Evolutionary conservation across 2,113 vertebrate species (phyloP), one percentile per base, ranked within the genome.

Genomic region (Bambusicola thoracicus): DNA sequence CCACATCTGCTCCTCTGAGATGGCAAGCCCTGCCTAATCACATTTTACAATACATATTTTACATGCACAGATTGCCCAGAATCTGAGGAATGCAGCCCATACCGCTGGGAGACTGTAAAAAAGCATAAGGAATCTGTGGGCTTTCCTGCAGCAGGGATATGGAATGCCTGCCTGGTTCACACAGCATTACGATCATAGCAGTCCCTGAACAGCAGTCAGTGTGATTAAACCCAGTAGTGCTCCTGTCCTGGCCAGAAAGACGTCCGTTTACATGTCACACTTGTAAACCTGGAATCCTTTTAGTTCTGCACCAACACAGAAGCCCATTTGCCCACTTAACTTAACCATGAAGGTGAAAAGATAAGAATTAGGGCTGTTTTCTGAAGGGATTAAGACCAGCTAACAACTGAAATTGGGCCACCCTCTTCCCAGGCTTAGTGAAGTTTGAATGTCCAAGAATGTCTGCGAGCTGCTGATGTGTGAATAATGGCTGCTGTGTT

Each of bases 1-100:
- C n/a, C 61, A 83, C 87, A 95, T 91, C 75, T 95, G 95, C 70
- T 92, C 38, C 73, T 55, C 56, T 65, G 78, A 21, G 3, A 77
- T 2, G 0, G 2, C 24, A 91, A 73, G 69, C 82, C 61, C 56
- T 72, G 85, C 69, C 73, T 51, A 76, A 81, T 75, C 79, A 69
- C 68, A 83, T 93, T 95, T 90, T 93, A 73, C 72, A 91, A 89
- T 77, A 68, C 7, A 12, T 91, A 90, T 86, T 94, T 88, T 94
- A 80, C 66, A 94, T 83, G 40, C 77, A 90, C 3, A 20, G 72
- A 93, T 94, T 94, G 92, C 90, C 90, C 30, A 86, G 87, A 97
- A 94, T 91, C 83, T 59, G 21, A 96, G 93, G 95, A 97, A 97
- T 96, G 96, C 73, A 84, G 85, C 62, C 87, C 75, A 88, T 90